Base-by-base conservation (phyloP, 2,797 vertebrate genomes). In the Strix occidentalis region DNA sequence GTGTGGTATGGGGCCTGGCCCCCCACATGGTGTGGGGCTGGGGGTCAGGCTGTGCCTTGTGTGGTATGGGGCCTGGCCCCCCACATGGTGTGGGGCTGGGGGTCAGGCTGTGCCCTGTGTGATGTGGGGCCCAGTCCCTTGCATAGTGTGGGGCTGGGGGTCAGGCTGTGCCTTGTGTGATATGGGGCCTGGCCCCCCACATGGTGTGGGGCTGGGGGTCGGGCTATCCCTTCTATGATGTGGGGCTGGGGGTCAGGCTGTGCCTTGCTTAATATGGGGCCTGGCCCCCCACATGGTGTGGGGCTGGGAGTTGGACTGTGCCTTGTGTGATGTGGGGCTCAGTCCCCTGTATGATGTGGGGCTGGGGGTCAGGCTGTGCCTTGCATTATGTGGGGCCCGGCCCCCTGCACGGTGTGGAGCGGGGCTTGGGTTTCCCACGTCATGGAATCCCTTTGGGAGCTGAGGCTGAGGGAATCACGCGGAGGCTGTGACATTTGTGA, bases 381-480 rank as follows among this genome's bases (percentile, higher is more conserved):
- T 48, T 26, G 16, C 3, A 1, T 29, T 33, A 3, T 33, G 25
- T 41, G 21, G 71, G 63, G 4, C 17, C 11, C 1, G 4, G 20
- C 5, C 16, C 12, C 5, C 18, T 11, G 2, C 5, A 1, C 6
- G 56, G 1, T 10, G 29, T 35, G 69, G 35, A 10, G 8, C 3
- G 37, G 33, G 66, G 33, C 20, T n/a, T 3, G 28, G 23, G 19
- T 65, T 68, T 45, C 39, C 46, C 1, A 0, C 20, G 23, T 53
- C 8, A 8, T 1, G 8, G 61, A 26, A 21, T 10, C 39, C n/a
- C 61, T 51, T 1, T 15, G 50, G 61, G 57, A 76, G 41, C n/a
- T 2, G 58, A 29, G n/a, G 20, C 29, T 7, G 2, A 10, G 19
- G 33, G 10, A 24, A 10, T 48, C 69, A 10, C 0, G 1, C 1